Evolutionary conservation across 2,888 invertebrate species (phyloP).

Genomic region (Clitarchus hookeri): DNA sequence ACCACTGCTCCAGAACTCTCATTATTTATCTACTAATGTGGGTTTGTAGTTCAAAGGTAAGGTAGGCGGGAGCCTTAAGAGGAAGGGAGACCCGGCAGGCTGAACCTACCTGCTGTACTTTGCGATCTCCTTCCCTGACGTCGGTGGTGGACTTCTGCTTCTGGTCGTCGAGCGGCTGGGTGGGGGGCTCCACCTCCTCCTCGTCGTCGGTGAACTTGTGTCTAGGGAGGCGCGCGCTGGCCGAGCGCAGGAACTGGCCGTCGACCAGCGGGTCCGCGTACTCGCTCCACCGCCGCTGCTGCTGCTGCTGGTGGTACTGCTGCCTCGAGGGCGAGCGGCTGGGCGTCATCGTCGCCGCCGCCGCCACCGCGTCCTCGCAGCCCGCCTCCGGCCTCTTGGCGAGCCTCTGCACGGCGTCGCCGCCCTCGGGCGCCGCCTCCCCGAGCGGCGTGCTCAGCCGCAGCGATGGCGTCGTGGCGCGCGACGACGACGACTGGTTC

Average conservation of each 20-base stretch:
- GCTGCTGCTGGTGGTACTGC: conserved; percentile 45
- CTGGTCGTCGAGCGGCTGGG: conserved; percentile 18
- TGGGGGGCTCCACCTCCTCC: conserved; percentile 50
- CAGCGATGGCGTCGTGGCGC: conserved; percentile 35
- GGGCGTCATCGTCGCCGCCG: neutral
- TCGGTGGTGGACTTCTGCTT: conserved; percentile 41
- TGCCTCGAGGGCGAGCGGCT: conserved; percentile 44
- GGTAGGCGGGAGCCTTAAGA: too few relatives aligned
- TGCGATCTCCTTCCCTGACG: conserved; percentile 70
- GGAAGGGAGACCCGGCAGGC: too few relatives aligned
- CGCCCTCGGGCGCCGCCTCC: conserved; percentile 26
- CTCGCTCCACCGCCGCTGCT: conserved; percentile 41
- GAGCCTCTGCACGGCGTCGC: conserved; percentile 29
- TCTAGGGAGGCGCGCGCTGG: conserved; percentile 77
- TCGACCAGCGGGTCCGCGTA: conserved; percentile 33
- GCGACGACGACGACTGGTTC: conserved; percentile 33
- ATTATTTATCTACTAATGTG: too few relatives aligned
- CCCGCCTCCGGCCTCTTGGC: conserved; percentile 23
- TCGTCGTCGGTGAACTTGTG: conserved; percentile 54
- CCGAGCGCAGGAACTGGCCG: conserved; percentile 77
- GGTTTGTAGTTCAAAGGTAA: too few relatives aligned
- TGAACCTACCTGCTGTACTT: conserved; percentile 67
- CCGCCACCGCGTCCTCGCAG: conserved; percentile 19
- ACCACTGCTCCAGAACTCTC: too few relatives aligned
- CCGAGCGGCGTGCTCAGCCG: conserved; percentile 32